phyloP scores from a whole-genome alignment of 2,797 vertebrate species.

The Schizopygopsis pylzovi region DNA sequence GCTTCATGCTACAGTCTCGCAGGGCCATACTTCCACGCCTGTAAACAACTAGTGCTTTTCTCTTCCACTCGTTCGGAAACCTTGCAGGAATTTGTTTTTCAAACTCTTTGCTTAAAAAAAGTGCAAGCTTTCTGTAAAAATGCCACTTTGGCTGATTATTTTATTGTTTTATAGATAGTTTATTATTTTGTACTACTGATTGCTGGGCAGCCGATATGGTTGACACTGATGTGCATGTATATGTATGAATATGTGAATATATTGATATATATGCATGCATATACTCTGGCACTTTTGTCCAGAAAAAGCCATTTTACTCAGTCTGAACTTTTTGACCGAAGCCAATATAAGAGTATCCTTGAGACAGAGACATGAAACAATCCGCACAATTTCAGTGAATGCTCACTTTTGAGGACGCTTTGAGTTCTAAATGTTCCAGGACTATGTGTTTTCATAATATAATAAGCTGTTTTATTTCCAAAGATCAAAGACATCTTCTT shows the following conservation, averaged over 20 bases:
- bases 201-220: not conserved
- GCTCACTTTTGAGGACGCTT: not conserved
- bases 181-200: not conserved
- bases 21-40: slow-evolving; percentile 59
- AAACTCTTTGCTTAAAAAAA: slow-evolving; percentile 6
- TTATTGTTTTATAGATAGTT: not conserved
- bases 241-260: not conserved
- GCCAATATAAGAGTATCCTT: not conserved
- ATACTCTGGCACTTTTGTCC: not conserved
- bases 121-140: not conserved
- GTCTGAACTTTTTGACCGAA: too few relatives aligned
- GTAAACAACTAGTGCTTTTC: slow-evolving; percentile 58
- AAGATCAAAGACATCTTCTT: not conserved
- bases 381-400: not conserved
- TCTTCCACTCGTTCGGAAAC: slow-evolving; percentile 54
- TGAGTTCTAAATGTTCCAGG: not conserved
- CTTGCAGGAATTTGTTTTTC: slow-evolving; percentile 51
- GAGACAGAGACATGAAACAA: too few relatives aligned
- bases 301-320: too few relatives aligned
- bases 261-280: not conserved
- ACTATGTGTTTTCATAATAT: not conserved
- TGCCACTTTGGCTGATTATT: not conserved
- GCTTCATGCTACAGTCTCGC: slow-evolving; percentile 60
- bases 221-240: not conserved
- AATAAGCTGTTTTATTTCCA: not conserved